Evolutionary conservation across 1,140 invertebrate genomes (phyloP), one percentile per base, ranked within the genome.

Genomic region (Dreissena polymorpha): DNA sequence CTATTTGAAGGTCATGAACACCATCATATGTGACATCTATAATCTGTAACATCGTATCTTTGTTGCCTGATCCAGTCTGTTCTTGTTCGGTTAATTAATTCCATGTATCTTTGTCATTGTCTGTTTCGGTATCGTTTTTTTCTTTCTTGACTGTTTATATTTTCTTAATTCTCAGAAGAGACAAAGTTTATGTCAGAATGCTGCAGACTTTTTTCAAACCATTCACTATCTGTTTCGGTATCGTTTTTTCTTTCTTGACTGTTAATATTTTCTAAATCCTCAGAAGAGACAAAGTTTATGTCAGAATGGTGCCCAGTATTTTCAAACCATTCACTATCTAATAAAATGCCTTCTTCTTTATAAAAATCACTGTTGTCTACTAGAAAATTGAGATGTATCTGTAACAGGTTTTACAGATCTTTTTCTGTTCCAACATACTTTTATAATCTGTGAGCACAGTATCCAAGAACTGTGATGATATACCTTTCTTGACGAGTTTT

Each of bases 341-440:
- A n/a, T n/a, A n/a, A n/a, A 23, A 85, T 64, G 27, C 78, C 73
- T 18, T 83, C 79, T 77, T 78, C 72, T 70, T 86, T 29, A 49
- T 84, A 84, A 0, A 86, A 25, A 39, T 49, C 50, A 82, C 85
- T 84, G 60, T 81, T 86, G 21, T 80, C 55, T 27, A 86, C 69
- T 14, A 83, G 75, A 39, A 73, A 79, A 69, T 86, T 86, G 29
- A 16, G 10, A 86, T 51, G 25, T 83, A 83, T 39, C 67, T 83
- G 57, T 83, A 69, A 21, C 80, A 82, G 12, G 80, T 86, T 74
- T 86, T 86, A 72, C 74, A 86, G 5, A 83, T 69, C 73, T 79
- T 82, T 51, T 82, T 73, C 63, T 10, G 0, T 55, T 82, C 60
- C 49, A n/a, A 72, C 2, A 64, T 60, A 77, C 79, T 82, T 73